These are phyloP conservation scores for Rhodophaea formosa DNA, from an alignment of 2,888 invertebrate species.

Conservation along the genomic window DNA sequence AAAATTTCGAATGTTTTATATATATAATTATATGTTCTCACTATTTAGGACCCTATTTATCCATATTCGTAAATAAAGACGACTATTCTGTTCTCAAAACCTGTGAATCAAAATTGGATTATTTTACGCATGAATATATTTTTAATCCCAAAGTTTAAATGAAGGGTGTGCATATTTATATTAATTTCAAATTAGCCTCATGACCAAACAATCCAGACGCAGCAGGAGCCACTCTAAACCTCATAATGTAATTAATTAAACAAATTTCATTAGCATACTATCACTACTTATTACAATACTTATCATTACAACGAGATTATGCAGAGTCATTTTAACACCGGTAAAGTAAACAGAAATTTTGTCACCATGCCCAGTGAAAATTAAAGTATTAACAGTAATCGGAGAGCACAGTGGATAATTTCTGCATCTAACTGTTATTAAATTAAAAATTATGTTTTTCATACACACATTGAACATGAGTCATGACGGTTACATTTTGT, in stretches of 20 bases:
- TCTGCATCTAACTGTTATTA: not conserved
- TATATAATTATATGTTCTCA: too few relatives aligned
- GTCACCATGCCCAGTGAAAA: constrained; percentile 78
- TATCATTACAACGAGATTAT: constrained; percentile 46
- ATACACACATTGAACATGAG: too few relatives aligned
- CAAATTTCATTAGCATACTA: constrained; percentile 55
- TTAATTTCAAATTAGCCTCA: not conserved
- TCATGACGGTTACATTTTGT: too few relatives aligned
- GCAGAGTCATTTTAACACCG: constrained; percentile 58
- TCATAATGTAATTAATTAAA: constrained; percentile 69
- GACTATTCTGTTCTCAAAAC: too few relatives aligned
- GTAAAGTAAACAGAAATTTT: constrained; percentile 77
- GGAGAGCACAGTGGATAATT: not conserved
- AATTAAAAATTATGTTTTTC: too few relatives aligned
- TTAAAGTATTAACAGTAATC: constrained; percentile 47
- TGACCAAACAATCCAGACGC: constrained; percentile 20
- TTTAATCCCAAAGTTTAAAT: too few relatives aligned
- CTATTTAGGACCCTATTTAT: too few relatives aligned
- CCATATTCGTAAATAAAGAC: too few relatives aligned
- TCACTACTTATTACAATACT: constrained; percentile 35
- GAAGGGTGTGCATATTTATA: too few relatives aligned
- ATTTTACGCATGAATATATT: too few relatives aligned
- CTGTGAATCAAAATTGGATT: too few relatives aligned
- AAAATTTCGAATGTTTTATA: too few relatives aligned
- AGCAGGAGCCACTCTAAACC: constrained; percentile 28